Evolutionary conservation across 2,113 vertebrate genomes (phyloP).

Genomic region (Prionailurus bengalensis): DNA sequence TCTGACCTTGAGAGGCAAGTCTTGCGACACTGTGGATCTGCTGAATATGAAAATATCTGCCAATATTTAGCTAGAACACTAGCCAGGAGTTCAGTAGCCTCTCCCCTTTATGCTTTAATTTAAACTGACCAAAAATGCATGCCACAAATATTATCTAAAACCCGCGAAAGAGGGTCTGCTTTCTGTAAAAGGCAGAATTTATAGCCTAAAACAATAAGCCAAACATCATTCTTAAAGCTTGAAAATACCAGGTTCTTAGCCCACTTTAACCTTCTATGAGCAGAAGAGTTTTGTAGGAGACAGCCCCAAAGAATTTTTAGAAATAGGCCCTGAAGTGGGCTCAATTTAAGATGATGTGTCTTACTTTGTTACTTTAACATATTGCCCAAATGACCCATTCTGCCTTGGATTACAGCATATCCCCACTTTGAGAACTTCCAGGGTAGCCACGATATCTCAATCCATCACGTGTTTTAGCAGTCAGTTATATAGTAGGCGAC

Average conservation of each 20-base stretch:
- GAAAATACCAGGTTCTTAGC: not conserved
- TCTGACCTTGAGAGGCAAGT: not conserved
- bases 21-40: not conserved
- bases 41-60: not conserved
- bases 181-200: slow-evolving; percentile 3
- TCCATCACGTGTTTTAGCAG: not conserved
- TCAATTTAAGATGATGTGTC: not conserved
- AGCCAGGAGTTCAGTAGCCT: not conserved
- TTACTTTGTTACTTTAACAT: not conserved
- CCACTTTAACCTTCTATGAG: not conserved
- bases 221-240: not conserved
- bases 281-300: not conserved
- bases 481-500: not conserved
- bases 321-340: not conserved
- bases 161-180: not conserved
- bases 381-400: not conserved
- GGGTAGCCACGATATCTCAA: not conserved
- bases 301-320: not conserved
- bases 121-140: not conserved
- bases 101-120: slow-evolving; percentile 15
- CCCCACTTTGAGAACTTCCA: not conserved
- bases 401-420: not conserved
- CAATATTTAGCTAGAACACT: not conserved
- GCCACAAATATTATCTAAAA: not conserved
- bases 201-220: not conserved